Evolutionary conservation across 1,140 invertebrate species (phyloP).

Genomic region (Drosophila murphyi): DNA sequence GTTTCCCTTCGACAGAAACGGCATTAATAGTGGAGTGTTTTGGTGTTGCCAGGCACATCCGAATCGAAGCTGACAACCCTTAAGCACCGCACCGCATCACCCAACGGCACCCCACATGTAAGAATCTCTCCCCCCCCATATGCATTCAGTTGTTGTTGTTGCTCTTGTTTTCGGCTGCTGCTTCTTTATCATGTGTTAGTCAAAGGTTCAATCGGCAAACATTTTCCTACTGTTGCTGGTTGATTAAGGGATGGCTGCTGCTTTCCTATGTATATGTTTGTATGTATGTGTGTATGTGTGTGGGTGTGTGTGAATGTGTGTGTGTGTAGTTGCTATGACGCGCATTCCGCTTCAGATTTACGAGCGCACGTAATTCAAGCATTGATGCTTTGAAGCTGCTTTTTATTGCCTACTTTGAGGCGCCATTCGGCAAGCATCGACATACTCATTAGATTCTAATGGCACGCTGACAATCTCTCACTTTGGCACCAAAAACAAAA

Average conservation of each 20-base stretch:
- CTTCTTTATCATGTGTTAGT: constrained; percentile 52
- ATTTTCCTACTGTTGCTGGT: constrained; percentile 31
- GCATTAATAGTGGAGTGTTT: constrained; percentile 58
- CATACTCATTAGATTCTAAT: constrained; percentile 30
- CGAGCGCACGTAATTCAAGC: constrained; percentile 31
- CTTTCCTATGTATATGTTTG: background rate
- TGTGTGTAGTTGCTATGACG: constrained; percentile 18
- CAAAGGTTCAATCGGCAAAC: constrained; percentile 50
- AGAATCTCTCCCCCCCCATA: background rate
- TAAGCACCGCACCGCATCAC: constrained; percentile 44
- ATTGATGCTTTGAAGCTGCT: constrained; percentile 27
- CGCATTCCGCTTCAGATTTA: constrained; percentile 43
- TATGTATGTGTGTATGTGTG: background rate
- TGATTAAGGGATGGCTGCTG: constrained; percentile 62
- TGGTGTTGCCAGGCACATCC: constrained; percentile 61
- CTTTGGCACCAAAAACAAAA: background rate
- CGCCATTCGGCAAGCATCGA: constrained; percentile 20
- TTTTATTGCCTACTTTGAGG: constrained; percentile 57
- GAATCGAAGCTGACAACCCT: constrained; percentile 65
- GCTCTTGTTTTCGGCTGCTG: constrained; percentile 2
- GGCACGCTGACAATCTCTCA: background rate
- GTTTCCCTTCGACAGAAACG: constrained; percentile 25
- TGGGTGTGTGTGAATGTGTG: background rate
- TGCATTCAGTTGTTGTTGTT: constrained; percentile 37
- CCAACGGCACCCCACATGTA: constrained; percentile 3